A percentile compares a stretch with the other conserved stretches of the same genome.
Evolutionary conservation across 2,797 vertebrate species (phyloP).

Genomic region (Nyctibius grandis): DNA sequence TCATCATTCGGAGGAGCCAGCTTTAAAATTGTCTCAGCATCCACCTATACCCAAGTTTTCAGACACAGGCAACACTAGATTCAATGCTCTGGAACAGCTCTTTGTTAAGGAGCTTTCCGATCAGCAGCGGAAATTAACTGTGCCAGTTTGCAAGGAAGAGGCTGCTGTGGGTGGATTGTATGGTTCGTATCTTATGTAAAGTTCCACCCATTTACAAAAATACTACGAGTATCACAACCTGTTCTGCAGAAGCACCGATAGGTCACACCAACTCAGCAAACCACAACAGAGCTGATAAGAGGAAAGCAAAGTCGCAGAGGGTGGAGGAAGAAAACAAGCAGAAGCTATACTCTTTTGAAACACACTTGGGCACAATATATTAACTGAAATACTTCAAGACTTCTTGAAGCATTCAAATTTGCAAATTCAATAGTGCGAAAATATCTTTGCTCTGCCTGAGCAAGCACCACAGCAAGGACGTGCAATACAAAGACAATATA

Average conservation of each 20-base stretch:
- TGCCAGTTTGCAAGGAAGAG: background rate
- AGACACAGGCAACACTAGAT: background rate
- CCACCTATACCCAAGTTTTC: background rate
- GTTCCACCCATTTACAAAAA: background rate
- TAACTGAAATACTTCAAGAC: background rate
- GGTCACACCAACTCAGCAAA: background rate
- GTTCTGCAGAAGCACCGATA: background rate
- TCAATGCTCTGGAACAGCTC: background rate
- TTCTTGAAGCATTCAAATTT: background rate
- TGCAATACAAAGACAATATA: background rate
- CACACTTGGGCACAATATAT: background rate
- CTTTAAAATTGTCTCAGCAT: background rate
- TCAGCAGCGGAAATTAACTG: fast-evolving
- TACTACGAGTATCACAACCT: background rate
- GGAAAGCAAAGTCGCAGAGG: background rate
- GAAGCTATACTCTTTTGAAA: background rate
- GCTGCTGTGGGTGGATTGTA: background rate
- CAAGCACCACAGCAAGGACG: background rate
- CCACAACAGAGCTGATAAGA: background rate
- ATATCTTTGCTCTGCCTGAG: background rate
- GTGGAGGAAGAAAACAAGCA: background rate
- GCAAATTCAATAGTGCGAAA: background rate
- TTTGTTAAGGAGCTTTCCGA: fast-evolving
- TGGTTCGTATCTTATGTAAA: fast-evolving
- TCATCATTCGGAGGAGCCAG: background rate